These are phyloP conservation scores for Boloria euphrosyne DNA, from an alignment of 2,888 invertebrate species.

Conservation along the genomic window DNA sequence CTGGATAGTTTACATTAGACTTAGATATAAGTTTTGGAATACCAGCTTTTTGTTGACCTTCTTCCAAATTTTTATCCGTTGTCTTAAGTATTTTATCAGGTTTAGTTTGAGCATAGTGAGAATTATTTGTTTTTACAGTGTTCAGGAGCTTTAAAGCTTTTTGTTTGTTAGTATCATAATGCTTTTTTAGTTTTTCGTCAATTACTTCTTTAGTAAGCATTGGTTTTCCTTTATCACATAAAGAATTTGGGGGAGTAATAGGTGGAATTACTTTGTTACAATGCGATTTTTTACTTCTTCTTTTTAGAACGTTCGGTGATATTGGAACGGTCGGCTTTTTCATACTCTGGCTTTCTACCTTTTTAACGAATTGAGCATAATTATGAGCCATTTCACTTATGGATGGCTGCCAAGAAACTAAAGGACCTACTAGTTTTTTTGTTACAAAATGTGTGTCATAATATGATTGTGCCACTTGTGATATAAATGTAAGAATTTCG, in stretches of 20 bases:
- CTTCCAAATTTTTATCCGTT: constrained; percentile 52
- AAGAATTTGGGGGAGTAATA: constrained; percentile 58
- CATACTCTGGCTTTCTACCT: constrained; percentile 56
- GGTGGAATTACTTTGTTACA: constrained; percentile 24
- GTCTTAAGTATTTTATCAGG: constrained; percentile 55
- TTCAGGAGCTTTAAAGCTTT: constrained; percentile 59
- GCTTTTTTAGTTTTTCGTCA: constrained; percentile 61
- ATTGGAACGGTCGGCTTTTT: constrained; percentile 64
- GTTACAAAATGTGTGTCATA: constrained; percentile 79
- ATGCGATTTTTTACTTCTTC: constrained; percentile 50
- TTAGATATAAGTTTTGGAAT: constrained; percentile 48
- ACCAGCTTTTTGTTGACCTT: constrained; percentile 45
- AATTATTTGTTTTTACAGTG: constrained; percentile 57
- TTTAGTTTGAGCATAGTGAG: constrained; percentile 59
- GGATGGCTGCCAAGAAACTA: constrained; percentile 74
- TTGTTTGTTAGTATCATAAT: constrained; percentile 64
- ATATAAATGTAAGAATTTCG: constrained; percentile 68
- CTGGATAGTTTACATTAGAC: constrained; percentile 26
- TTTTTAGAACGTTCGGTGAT: constrained; percentile 62
- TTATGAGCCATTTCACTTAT: constrained; percentile 69
- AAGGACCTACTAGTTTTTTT: constrained; percentile 73
- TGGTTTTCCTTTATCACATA: constrained; percentile 50
- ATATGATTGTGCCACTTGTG: constrained; percentile 69
- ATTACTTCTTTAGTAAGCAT: constrained; percentile 67
- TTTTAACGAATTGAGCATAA: constrained; percentile 62